Percentiles rank a stretch among this genome's conserved stretches.
phyloP scores from a whole-genome alignment of 2,888 invertebrate genomes.

The Clostera curtula region DNA sequence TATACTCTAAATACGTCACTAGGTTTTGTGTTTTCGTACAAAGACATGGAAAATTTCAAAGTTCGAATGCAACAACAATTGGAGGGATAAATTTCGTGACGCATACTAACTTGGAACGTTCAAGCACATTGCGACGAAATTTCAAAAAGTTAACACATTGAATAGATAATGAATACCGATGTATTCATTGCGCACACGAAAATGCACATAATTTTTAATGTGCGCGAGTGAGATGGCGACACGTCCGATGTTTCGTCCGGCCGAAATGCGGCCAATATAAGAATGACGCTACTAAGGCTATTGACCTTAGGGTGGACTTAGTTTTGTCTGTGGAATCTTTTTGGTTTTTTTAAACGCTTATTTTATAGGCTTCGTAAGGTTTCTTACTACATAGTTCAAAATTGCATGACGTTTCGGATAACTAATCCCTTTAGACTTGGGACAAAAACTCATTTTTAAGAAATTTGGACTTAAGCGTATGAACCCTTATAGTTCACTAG shows the following conservation, averaged over 20 bases:
- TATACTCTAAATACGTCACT: no score
- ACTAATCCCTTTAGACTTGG: no score
- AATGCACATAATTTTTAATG: conserved; percentile 40
- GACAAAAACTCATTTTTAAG: no score
- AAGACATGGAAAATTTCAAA: no score
- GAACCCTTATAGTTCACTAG: no score
- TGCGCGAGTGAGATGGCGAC: conserved; percentile 44
- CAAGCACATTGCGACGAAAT: conserved; percentile 46
- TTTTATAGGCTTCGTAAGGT: no score
- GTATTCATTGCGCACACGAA: conserved; percentile 68
- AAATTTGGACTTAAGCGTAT: no score
- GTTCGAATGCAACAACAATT: conserved; percentile 49
- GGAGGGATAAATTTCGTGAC: conserved; percentile 58
- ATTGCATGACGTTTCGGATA: no score
- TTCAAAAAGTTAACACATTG: conserved; percentile 53
- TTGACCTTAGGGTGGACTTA: conserved; percentile 49
- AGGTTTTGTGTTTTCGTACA: no score
- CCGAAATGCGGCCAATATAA: conserved; percentile 72
- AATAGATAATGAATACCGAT: conserved; percentile 69
- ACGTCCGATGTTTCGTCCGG: conserved; percentile 51
- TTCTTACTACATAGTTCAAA: no score
- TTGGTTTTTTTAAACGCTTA: conserved; percentile 8
- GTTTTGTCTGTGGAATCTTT: conserved; percentile 22
- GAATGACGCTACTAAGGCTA: conserved; percentile 68
- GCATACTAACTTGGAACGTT: conserved; percentile 38